Conservation (phyloP, 2,113 vertebrate species). For the Oryzias javanicus region DNA sequence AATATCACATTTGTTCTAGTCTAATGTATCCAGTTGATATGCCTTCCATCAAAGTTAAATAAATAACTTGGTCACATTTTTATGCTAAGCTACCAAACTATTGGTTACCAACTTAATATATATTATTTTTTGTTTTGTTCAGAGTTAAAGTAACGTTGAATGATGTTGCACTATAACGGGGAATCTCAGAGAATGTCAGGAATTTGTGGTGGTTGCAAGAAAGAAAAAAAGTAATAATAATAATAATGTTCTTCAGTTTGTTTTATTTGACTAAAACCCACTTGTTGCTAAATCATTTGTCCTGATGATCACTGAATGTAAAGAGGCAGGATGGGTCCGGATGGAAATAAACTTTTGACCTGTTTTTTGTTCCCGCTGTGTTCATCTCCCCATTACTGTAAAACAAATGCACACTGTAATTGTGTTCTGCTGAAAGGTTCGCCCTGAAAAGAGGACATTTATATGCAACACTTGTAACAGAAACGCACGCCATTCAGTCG, state of each 20-base stretch:
- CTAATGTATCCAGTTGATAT: too few relatives aligned
- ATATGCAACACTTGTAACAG: conserved; percentile 67
- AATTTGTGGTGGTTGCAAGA: conserved; percentile 39
- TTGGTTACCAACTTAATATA: conserved; percentile 6
- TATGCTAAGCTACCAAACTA: background rate
- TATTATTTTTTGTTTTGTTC: background rate
- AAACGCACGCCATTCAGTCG: conserved; percentile 68
- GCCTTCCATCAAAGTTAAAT: too few relatives aligned
- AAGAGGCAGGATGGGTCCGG: conserved; percentile 8
- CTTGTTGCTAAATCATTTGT: conserved; percentile 1
- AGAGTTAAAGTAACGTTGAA: conserved; percentile 11
- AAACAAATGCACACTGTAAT: conserved; percentile 19
- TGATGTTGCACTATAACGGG: conserved; percentile 73
- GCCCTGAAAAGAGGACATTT: conserved; percentile 52
- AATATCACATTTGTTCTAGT: too few relatives aligned
- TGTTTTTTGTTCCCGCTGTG: conserved; percentile 27
- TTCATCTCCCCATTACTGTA: conserved; percentile 36
- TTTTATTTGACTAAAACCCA: conserved; percentile 19
- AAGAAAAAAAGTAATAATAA: conserved; percentile 34
- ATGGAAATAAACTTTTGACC: conserved; percentile 45
- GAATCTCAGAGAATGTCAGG: conserved; percentile 65
- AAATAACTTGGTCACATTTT: too few relatives aligned
- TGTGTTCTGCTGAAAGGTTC: conserved; percentile 33
- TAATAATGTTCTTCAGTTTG: conserved; percentile 12
- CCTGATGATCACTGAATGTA: conserved; percentile 16